Conservation (phyloP, 2,888 invertebrate species). For the Glyphotaelius pellucidus region DNA sequence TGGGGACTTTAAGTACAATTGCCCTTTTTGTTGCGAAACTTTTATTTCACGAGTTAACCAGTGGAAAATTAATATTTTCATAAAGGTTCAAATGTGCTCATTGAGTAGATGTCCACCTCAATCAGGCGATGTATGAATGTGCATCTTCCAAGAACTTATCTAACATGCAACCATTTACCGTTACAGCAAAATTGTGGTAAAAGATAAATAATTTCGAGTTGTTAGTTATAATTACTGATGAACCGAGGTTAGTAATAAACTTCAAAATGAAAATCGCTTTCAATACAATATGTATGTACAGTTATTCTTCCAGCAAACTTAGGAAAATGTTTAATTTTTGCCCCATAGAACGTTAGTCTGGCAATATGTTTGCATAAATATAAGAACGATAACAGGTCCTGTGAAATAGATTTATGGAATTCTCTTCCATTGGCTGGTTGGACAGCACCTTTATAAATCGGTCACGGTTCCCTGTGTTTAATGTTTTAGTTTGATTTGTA, state of each 20-base stretch:
- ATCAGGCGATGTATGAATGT: no score
- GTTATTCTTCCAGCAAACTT: background rate
- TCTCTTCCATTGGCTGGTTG: background rate
- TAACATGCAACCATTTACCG: background rate
- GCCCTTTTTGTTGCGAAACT: no score
- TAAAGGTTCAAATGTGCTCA: no score
- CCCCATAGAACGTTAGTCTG: background rate
- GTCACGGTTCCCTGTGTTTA: background rate
- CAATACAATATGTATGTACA: background rate
- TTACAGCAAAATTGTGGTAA: background rate
- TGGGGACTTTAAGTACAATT: no score
- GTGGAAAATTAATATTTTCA: no score
- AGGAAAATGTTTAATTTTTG: background rate
- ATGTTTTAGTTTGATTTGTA: background rate
- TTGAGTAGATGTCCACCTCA: no score
- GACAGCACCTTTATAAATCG: constrained; percentile 25
- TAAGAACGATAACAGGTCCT: constrained; percentile 23
- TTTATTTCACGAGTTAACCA: no score
- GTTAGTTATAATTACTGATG: background rate
- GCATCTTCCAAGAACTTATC: background rate
- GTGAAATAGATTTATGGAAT: constrained; percentile 33
- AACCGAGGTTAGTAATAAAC: background rate
- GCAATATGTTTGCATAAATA: constrained; percentile 1
- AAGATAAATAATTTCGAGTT: background rate
- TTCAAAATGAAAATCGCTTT: background rate